Base-by-base conservation (phyloP, 2,113 vertebrate species). In the Cnemophilus loriae region DNA sequence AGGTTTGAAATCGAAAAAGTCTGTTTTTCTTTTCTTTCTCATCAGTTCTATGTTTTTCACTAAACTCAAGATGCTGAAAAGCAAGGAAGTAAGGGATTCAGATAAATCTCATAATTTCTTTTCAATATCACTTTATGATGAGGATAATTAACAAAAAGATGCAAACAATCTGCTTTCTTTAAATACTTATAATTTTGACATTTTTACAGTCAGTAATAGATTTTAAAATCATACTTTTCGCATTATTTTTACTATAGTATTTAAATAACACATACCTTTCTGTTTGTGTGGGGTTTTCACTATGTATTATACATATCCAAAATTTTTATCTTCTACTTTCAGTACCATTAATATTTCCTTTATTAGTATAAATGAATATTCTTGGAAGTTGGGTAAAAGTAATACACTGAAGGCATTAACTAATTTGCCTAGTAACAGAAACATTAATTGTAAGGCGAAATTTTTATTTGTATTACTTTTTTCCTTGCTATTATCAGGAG, bases 361-460 rank as follows among this genome's bases (percentile, higher is more conserved):
- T 71, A 78, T 96, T 94, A 93, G 53, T 74, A 93, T 79, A 92
- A 96, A 96, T 87, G 17, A 97, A 95, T 95, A 95, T 87, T 96
- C 64, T 85, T 93, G 93, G 75, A 95, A 81, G 37, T 30, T 78
- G 32, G 59, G 70, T 90, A 94, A 94, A 97, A 97, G 91, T 84
- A 96, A 95, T 95, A 93, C 30, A 65, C 65, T 87, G 71, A 82
- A 89, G 93, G 59, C 94, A 96, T 96, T 94, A 96, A 96, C 69
- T 95, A 87, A 95, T 97, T 95, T 92, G 50, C 86, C 77, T 95
- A 89, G 92, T 93, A 97, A 95, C 67, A 97, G 92, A 95, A 97
- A 96, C 67, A 93, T 96, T 80, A 93, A 96, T 60, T 84, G 65
- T 91, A 96, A 94, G 64, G 84, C 91, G 80, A 97, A 76, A 76